Evolutionary conservation across 2,113 vertebrate species (phyloP), one percentile per base, ranked within the genome.

Genomic region (Phoxinus phoxinus): DNA sequence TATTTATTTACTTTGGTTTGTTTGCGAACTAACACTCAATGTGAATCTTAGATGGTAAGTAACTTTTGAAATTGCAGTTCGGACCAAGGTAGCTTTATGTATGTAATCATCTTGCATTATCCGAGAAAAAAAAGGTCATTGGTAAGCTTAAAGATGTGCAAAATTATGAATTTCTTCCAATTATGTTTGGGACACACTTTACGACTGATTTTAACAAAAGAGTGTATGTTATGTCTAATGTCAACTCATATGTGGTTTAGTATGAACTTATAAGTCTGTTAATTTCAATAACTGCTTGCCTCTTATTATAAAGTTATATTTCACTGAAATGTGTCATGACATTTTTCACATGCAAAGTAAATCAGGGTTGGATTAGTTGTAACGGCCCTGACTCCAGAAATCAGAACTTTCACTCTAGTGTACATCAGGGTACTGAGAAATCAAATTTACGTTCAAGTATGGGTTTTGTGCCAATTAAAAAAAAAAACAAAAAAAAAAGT

Each of bases 261-360:
- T 81, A 69, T 30, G 27, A 69, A 53, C 27, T 51, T 32, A 67
- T 48, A 48, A 81, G 21, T 59, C 23, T 81, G 27, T 69, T 35
- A 4, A 35, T 81, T 81, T 69, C 44, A 69, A 37, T 59, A 61
- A 69, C 63, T 69, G 80, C 80, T 81, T 81, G 61, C 27, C 63
- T 81, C 61, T 81, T 30, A 69, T 23, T 23, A 69, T 81, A 69
- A 81, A 81, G 25, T 67, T 48, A 80, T 44, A 80, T 7, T 67
- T 67, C 19, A 48, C 37, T 67, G 46, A 48, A n/a, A 48, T 69
- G 46, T 69, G 25, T 53, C 41, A 15, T 41, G 3, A 48, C 41
- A n/a, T 78, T 37, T 79, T 37, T 79, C 9, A 79, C 7, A 10
- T 41, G 74, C 32, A 41, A 35, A 35, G 15, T 59, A 13, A 6